phyloP scores from a whole-genome alignment of 2,888 invertebrate species.

The Carterocephalus palaemon region DNA sequence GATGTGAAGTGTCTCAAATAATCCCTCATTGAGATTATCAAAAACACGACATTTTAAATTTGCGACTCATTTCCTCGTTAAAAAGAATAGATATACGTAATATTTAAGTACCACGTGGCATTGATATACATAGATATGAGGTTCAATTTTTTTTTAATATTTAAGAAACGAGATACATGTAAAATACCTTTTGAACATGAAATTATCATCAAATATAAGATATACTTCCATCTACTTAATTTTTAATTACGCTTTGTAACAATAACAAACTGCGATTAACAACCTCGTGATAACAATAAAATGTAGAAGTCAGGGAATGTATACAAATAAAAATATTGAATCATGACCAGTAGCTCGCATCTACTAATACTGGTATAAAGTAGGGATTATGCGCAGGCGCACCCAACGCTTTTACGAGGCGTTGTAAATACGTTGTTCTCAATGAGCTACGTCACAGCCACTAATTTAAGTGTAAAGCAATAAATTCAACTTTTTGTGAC shows the following conservation, averaged over 20 bases:
- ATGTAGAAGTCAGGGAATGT: not conserved
- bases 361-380: constrained; percentile 43
- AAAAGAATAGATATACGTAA: not conserved
- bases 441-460: constrained; percentile 49
- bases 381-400: constrained; percentile 58
- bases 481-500: constrained; percentile 45
- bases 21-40: constrained; percentile 21
- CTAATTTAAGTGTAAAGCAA: constrained; percentile 56
- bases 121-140: not conserved
- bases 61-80: not conserved
- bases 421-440: constrained; percentile 62
- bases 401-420: constrained; percentile 68
- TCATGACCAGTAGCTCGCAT: constrained; percentile 54
- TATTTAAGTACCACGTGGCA: constrained; percentile 3
- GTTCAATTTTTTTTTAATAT: too few relatives aligned
- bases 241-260: too few relatives aligned
- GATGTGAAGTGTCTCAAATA: constrained; percentile 21
- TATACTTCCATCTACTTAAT: too few relatives aligned
- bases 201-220: too few relatives aligned
- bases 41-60: constrained; percentile 18
- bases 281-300: constrained; percentile 3
- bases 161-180: too few relatives aligned
- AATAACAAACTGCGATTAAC: too few relatives aligned
- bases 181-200: too few relatives aligned
- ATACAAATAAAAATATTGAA: constrained; percentile 47